Evolutionary conservation across 1,140 invertebrate genomes (phyloP), one percentile per base, ranked within the genome.

Genomic region (Drosophila sucinea): DNA sequence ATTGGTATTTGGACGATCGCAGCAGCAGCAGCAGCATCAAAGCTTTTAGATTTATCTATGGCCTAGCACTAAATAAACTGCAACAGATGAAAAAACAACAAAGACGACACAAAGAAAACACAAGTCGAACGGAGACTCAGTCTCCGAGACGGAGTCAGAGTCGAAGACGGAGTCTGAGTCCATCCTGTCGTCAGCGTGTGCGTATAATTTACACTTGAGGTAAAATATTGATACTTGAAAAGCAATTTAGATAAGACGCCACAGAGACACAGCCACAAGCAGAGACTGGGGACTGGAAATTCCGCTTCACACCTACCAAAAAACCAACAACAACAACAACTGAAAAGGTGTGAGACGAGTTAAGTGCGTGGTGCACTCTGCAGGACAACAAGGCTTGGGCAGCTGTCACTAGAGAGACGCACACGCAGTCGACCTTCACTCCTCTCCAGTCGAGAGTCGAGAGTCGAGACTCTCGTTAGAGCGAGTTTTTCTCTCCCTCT

Each of bases 211-310:
- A 90, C 82, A 90, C 89, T 91, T 91, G 83, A 91, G 81, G 79
- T 91, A 91, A 91, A 91, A 90, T 91, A 91, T 91, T 91, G 90
- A 91, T 91, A 91, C 90, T 91, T 89, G 81, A 87, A 91, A 91
- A 91, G 90, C 90, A 91, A 91, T 91, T 91, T 91, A 91, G 90
- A 91, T 91, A 91, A 91, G 90, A 47, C 64, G 44, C 44, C 44
- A 51, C 56, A 56, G 56, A 63, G 66, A 41, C 74, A 56, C 17
- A 67, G 33, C 77, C 54, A 38, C 38, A 30, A 57, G 65, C 66
- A 29, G 66, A 30, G 23, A 7, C 44, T 29, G 17, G 7, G 41
- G 73, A 91, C 89, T 89, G 71, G 81, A 91, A 81, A 91, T 91
- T 82, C 82, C 79, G 79, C 89, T 90, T 90, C 89, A 90, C 89